Conservation (phyloP, 1,140 invertebrate species). For the Microplitis mediator region DNA sequence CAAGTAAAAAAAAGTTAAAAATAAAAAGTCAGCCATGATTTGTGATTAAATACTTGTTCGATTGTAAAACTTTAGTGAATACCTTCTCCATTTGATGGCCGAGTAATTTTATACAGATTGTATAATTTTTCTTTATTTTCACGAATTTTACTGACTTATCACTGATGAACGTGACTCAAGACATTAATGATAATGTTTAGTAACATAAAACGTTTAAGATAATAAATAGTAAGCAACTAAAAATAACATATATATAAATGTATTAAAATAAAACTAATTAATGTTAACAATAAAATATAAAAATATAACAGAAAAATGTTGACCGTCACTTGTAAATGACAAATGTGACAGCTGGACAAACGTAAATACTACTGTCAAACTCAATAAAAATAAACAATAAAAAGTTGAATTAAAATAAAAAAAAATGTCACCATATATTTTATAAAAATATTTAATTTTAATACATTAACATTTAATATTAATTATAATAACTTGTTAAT, state of each 20-base stretch:
- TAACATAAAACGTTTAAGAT: neutral
- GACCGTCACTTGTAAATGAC: slow-evolving; percentile 1
- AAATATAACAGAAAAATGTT: neutral
- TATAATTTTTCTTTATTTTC: slow-evolving; percentile 13
- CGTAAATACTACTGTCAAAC: slow-evolving; percentile 16
- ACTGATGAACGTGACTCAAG: neutral
- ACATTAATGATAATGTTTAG: neutral
- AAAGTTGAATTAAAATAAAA: neutral
- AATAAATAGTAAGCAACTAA: neutral
- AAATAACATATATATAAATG: too few species aligned
- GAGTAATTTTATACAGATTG: slow-evolving; percentile 10
- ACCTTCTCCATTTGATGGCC: slow-evolving; percentile 20
- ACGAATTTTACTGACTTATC: slow-evolving; percentile 6
- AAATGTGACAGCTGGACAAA: slow-evolving; percentile 22
- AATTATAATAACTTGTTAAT: too few species aligned
- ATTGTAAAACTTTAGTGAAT: neutral
- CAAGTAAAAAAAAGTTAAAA: neutral
- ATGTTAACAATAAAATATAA: neutral
- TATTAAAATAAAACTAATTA: neutral
- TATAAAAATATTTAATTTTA: too few species aligned
- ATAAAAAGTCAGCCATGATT: slow-evolving; percentile 8
- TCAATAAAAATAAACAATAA: neutral
- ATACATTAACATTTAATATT: too few species aligned
- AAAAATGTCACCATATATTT: neutral
- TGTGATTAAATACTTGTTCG: slow-evolving; percentile 1